Evolutionary conservation across 2,888 invertebrate species (phyloP).

Genomic region (Drosophila rubida): DNA sequence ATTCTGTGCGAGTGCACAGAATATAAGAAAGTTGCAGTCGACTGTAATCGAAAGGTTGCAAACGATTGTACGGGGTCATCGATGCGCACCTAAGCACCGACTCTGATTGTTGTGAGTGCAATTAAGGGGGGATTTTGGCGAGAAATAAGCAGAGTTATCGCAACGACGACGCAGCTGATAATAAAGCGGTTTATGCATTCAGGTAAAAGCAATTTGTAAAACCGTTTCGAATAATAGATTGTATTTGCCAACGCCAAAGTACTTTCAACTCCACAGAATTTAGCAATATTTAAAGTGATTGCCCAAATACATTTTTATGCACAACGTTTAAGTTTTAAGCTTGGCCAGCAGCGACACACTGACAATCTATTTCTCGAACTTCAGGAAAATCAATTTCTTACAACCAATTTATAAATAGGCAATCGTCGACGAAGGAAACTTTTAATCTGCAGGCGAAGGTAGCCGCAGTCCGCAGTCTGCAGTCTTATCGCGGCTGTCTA

Average conservation of each 20-base stretch:
- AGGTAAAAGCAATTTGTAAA: background rate
- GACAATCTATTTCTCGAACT: background rate
- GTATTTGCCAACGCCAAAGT: too few species aligned
- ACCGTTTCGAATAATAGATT: background rate
- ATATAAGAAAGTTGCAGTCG: slow-evolving; percentile 47
- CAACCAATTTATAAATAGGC: background rate
- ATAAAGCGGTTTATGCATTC: background rate
- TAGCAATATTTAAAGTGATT: too few species aligned
- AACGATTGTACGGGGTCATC: slow-evolving; percentile 46
- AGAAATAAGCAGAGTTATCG: background rate
- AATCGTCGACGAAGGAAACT: background rate
- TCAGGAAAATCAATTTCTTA: background rate
- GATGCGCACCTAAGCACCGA: slow-evolving; percentile 24
- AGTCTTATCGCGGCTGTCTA: slow-evolving; percentile 1
- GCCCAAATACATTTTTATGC: too few species aligned
- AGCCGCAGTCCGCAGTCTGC: too few species aligned
- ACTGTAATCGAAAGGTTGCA: slow-evolving; percentile 43
- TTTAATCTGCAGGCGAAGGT: background rate
- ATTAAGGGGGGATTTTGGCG: slow-evolving; percentile 1
- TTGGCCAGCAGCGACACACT: too few species aligned
- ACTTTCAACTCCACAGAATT: too few species aligned
- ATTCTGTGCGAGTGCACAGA: slow-evolving; percentile 2
- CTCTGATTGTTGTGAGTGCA: slow-evolving; percentile 24
- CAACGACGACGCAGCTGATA: background rate
- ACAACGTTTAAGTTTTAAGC: too few species aligned